Conservation (phyloP, 2,113 vertebrate genomes). For the Jacana jacana region DNA sequence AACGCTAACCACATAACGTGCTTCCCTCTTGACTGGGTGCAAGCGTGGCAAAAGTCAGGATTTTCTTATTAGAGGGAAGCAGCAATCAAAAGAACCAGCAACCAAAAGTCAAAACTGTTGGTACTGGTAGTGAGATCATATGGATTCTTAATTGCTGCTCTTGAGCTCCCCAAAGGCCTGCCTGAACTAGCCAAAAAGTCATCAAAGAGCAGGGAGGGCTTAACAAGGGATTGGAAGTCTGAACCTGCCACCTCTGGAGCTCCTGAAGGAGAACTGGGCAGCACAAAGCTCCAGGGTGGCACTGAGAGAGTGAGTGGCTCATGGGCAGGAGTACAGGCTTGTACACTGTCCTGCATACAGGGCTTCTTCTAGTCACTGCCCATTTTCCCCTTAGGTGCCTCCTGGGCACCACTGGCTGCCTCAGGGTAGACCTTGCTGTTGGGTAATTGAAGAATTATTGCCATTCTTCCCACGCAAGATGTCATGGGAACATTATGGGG, state of each 20-base stretch:
- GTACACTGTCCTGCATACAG: accelerated
- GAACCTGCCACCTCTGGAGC: not conserved
- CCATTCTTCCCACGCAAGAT: not conserved
- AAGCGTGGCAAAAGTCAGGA: not conserved
- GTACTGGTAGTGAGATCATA: not conserved
- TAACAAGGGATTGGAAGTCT: accelerated
- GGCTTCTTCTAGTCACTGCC: accelerated
- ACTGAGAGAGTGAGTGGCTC: accelerated
- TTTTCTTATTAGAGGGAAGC: not conserved
- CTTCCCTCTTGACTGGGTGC: not conserved
- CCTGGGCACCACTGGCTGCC: not conserved
- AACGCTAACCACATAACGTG: accelerated
- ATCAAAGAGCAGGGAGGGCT: not conserved
- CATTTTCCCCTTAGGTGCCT: too few relatives aligned
- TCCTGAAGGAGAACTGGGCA: not conserved
- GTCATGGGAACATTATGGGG: not conserved
- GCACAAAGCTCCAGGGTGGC: accelerated
- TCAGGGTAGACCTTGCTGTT: not conserved
- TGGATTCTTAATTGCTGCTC: not conserved
- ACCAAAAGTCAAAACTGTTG: not conserved
- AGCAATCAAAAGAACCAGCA: not conserved
- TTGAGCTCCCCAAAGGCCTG: not conserved
- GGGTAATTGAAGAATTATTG: not conserved
- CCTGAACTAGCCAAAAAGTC: not conserved
- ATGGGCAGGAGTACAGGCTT: not conserved